A percentile compares a stretch with the other conserved stretches of the same genome.
Conservation (phyloP, 2,888 invertebrate genomes). For the Mesorhabditis sp. region DNA sequence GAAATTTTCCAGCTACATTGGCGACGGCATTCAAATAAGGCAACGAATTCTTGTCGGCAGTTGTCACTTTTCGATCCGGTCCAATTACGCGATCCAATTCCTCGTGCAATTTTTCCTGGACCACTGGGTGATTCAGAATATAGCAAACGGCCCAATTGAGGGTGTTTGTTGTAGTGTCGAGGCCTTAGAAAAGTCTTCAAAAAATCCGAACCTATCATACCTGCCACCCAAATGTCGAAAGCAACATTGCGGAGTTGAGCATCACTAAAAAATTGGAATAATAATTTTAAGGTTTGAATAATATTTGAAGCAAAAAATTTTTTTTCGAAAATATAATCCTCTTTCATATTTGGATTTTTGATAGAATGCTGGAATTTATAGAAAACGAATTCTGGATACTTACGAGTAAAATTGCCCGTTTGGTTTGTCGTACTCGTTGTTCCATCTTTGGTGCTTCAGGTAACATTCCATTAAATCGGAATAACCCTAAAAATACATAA, state of each 20-base stretch:
- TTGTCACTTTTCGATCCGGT: conserved; percentile 23
- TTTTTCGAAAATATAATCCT: no score
- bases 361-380: no score
- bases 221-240: conserved; percentile 39
- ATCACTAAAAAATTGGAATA: conserved; percentile 12
- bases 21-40: conserved; percentile 34
- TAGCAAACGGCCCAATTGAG: conserved; percentile 25
- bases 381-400: neutral
- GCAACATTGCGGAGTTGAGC: conserved; percentile 25
- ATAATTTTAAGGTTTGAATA: no score
- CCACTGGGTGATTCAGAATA: conserved; percentile 20
- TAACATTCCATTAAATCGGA: neutral
- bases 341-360: no score
- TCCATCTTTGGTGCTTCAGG: neutral
- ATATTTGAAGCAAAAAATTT: no score
- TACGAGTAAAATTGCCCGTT: neutral
- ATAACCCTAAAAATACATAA: neutral
- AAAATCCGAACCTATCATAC: conserved; percentile 17
- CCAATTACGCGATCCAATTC: conserved; percentile 31
- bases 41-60: conserved; percentile 28
- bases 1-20: conserved; percentile 18
- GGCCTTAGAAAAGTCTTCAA: neutral
- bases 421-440: neutral
- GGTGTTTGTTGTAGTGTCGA: conserved; percentile 39
- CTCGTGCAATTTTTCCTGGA: conserved; percentile 32